Evolutionary conservation across 2,113 vertebrate species (phyloP), one percentile per base, ranked within the genome.

Genomic region (Nibea coibor): DNA sequence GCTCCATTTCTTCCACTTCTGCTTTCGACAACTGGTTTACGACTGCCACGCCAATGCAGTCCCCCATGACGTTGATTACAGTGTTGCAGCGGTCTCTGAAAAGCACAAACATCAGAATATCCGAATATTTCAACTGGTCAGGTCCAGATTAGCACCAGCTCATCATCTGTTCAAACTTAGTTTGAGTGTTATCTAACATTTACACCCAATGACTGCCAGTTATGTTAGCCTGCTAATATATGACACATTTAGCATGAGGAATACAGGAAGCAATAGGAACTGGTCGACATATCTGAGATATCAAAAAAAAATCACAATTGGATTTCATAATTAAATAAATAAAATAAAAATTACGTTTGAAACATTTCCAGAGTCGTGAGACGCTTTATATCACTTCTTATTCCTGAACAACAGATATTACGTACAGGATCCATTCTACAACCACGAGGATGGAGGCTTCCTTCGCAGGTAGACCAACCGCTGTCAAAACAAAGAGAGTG

Each of bases 401-500:
- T 15, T 15, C 8, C 10, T 63, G 14, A 26, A 14, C 22, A n/a
- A 11, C 20, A 58, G 8, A 22, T 54, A 0, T 19, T 8, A 83
- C 69, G 56, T 50, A 83, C 75, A 83, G 28, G 26, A 83, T 8
- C 81, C 77, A 71, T 16, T 84, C 76, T 9, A 48, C 2, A 4
- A 58, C 42, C 10, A 78, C 64, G 6, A 84, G 35, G 35, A 71
- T 31, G 43, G 53, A 20, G 9, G 76, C 72, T 0, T 61, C 35
- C 4, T n/a, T 45, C 2, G 28, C 45, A 1, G 77, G 77, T 0
- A 80, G 10, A 39, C 61, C 72, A 3, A 66, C 19, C 0, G 53
- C 53, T 1, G 10, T 31, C 64, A 69, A 14, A 42, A 80, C 26
- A 26, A 85, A 56, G 0, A 76, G n/a, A 15, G 77, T 76, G 47